Percentiles rank a stretch among this genome's conserved stretches.
These are phyloP conservation scores for Drosophila siamana DNA, from an alignment of 2,888 invertebrate species.

Conservation along the genomic window DNA sequence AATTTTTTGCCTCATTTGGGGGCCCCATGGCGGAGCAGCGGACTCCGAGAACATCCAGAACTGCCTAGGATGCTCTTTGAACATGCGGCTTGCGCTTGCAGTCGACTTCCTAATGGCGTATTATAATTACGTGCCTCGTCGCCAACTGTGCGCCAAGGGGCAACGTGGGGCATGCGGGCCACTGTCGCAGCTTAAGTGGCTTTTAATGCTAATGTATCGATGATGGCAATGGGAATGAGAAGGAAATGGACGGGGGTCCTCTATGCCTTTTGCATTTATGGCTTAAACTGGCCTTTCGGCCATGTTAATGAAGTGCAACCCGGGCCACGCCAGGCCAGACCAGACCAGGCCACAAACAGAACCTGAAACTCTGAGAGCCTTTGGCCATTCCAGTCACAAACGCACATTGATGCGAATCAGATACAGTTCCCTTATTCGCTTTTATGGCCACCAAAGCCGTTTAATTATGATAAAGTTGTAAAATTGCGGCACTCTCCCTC, in stretches of 20 bases:
- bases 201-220: constrained; percentile 81
- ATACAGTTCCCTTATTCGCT: constrained; percentile 40
- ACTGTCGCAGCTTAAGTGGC: constrained; percentile 75
- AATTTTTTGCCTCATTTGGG: constrained; percentile 84
- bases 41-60: constrained; percentile 16
- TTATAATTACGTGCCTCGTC: constrained; percentile 77
- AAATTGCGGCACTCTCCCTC: constrained; percentile 44
- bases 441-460: constrained; percentile 48
- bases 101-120: constrained; percentile 76
- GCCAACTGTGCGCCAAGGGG: neutral
- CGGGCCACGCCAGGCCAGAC: constrained; percentile 26
- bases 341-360: no score
- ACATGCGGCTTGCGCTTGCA: constrained; percentile 33
- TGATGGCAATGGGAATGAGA: neutral
- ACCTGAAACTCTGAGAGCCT: constrained; percentile 30
- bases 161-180: constrained; percentile 27
- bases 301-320: constrained; percentile 75
- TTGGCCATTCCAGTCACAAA: constrained; percentile 11
- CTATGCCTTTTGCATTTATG: constrained; percentile 44
- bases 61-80: constrained; percentile 70
- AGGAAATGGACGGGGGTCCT: neutral
- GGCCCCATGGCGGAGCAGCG: constrained; percentile 24
- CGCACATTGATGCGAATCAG: constrained; percentile 23
- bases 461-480: constrained; percentile 81
- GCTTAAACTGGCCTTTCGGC: constrained; percentile 41